Conservation (phyloP, 2,797 vertebrate species). For the Rallus crepitans region DNA sequence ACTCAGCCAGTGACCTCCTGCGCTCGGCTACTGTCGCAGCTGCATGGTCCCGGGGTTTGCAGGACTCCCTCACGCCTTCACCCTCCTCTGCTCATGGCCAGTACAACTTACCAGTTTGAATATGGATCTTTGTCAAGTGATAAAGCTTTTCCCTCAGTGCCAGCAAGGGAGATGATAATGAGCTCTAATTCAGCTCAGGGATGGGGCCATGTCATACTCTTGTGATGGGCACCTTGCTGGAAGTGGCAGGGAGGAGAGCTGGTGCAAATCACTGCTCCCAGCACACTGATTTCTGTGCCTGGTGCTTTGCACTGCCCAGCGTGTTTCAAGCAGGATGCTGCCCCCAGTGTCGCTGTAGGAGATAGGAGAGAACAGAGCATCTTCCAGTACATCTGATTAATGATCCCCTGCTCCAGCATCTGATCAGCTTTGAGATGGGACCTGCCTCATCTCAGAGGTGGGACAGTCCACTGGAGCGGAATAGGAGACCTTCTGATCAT, state of each 20-base stretch:
- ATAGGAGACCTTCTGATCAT: no score
- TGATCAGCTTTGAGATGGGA: no score
- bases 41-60: background rate
- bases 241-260: background rate
- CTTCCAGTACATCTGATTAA: no score
- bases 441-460: no score
- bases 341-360: no score
- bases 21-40: background rate
- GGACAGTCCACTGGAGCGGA: no score
- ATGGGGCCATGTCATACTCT: background rate
- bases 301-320: no score
- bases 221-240: background rate
- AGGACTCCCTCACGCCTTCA: background rate
- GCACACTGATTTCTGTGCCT: rapidly evolving
- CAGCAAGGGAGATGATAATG: background rate
- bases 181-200: background rate
- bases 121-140: background rate
- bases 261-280: background rate
- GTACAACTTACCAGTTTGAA: background rate
- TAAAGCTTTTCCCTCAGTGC: background rate
- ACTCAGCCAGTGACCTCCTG: background rate
- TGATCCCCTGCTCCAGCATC: no score
- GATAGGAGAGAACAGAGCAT: no score
- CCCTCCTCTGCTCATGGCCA: background rate
- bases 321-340: no score